phyloP scores from a whole-genome alignment of 1,140 invertebrate species.

The Halesus radiatus region DNA sequence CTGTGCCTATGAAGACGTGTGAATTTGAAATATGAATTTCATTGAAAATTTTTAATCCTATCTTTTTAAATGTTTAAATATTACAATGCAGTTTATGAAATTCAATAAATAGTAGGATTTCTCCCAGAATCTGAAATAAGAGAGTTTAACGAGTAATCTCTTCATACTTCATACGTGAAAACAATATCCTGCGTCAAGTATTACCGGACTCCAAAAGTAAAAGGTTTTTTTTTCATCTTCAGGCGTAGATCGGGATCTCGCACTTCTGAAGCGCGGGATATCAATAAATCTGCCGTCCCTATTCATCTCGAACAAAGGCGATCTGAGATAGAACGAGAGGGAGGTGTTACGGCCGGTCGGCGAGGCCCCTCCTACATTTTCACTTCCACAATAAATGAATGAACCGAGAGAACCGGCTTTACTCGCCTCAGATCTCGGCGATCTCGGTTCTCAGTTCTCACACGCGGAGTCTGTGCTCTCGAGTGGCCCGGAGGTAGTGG shows the following conservation, averaged over 20 bases:
- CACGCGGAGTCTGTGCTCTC: neutral
- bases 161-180: too few relatives aligned
- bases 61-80: too few relatives aligned
- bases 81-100: too few relatives aligned
- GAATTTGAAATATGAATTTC: too few relatives aligned
- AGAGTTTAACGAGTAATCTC: too few relatives aligned
- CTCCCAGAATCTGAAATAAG: too few relatives aligned
- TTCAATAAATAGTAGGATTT: too few relatives aligned
- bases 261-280: slow-evolving; percentile 35
- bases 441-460: neutral
- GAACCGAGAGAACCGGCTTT: slow-evolving; percentile 24
- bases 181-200: too few relatives aligned
- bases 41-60: too few relatives aligned
- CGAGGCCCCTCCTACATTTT: slow-evolving; percentile 46
- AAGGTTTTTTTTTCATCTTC: slow-evolving; percentile 10
- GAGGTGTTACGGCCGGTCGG: slow-evolving; percentile 49
- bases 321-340: slow-evolving; percentile 48
- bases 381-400: slow-evolving; percentile 48
- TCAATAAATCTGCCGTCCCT: slow-evolving; percentile 46
- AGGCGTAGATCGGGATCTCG: slow-evolving; percentile 32
- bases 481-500: neutral
- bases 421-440: neutral
- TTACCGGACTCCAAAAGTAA: neutral
- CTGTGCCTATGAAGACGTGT: too few relatives aligned
- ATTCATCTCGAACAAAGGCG: slow-evolving; percentile 51